Conservation (phyloP, 2,797 vertebrate species). For the Neoniphon sammara region DNA sequence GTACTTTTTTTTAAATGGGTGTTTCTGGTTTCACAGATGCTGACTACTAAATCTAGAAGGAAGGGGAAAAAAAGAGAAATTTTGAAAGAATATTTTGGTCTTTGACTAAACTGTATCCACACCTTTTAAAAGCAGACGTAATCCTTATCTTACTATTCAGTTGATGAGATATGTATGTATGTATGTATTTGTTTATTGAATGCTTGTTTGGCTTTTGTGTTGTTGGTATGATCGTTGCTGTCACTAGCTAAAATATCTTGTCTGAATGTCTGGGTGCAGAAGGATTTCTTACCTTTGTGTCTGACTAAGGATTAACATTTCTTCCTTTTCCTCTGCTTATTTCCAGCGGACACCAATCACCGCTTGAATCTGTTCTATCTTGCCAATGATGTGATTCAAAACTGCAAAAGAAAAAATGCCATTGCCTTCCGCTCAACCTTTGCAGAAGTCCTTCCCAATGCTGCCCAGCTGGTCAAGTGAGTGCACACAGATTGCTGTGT, state of each 20-base stretch:
- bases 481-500: slow-evolving; percentile 52
- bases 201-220: not conserved
- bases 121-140: not conserved
- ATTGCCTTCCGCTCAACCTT: slow-evolving; percentile 92
- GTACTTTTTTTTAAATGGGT: slow-evolving; percentile 16
- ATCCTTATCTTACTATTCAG: not conserved
- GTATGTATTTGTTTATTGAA: no score
- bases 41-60: not conserved
- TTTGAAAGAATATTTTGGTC: slow-evolving; percentile 9
- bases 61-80: not conserved
- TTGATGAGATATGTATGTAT: not conserved
- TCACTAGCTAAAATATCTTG: not conserved
- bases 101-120: not conserved
- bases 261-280: not conserved
- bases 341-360: slow-evolving; percentile 90
- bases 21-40: not conserved
- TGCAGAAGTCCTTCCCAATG: slow-evolving; percentile 92
- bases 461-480: slow-evolving; percentile 92
- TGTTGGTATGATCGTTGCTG: no score
- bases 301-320: not conserved
- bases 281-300: not conserved
- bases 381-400: slow-evolving; percentile 98
- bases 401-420: slow-evolving; percentile 97
- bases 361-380: slow-evolving; percentile 97
- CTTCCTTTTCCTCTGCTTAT: slow-evolving; percentile 1